Percentiles rank a stretch among this genome's conserved stretches.
These are phyloP conservation scores for Ptiloglossa arizonensis DNA, from an alignment of 1,140 invertebrate genomes.

Conservation along the genomic window DNA sequence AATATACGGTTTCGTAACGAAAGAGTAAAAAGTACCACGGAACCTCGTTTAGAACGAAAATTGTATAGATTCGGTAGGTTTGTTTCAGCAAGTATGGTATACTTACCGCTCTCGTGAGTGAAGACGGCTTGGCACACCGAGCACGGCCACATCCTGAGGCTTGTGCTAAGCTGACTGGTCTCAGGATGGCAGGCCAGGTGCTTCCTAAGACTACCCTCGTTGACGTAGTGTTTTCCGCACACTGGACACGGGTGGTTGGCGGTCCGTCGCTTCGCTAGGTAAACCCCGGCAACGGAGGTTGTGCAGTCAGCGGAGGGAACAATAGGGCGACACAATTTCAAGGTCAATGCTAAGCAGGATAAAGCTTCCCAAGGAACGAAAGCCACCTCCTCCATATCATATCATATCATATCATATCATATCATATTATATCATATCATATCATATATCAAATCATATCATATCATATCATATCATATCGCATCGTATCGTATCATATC, in stretches of 20 bases:
- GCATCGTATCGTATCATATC: too few relatives aligned
- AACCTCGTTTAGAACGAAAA: not conserved
- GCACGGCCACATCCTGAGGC: constrained; percentile 96
- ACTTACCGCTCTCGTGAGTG: constrained; percentile 94
- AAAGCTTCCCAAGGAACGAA: constrained; percentile 80
- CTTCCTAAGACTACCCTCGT: constrained; percentile 95
- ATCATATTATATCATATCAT: constrained; percentile 35
- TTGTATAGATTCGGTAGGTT: not conserved
- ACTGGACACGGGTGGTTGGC: constrained; percentile 96
- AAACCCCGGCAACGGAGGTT: constrained; percentile 84
- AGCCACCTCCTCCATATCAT: constrained; percentile 64
- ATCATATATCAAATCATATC: constrained; percentile 15
- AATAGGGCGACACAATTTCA: constrained; percentile 82
- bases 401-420: constrained; percentile 30
- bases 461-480: too few relatives aligned
- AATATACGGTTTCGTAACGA: not conserved
- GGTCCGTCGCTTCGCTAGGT: constrained; percentile 94
- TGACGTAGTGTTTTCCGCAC: constrained; percentile 97
- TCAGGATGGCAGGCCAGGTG: constrained; percentile 96
- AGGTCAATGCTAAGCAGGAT: constrained; percentile 83
- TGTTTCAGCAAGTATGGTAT: constrained; percentile 19
- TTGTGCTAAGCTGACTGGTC: constrained; percentile 92
- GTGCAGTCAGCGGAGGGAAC: constrained; percentile 82
- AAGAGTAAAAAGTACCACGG: not conserved
- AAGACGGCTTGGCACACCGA: constrained; percentile 96